Conservation (phyloP, 2,113 vertebrate genomes). For the Indicator indicator region DNA sequence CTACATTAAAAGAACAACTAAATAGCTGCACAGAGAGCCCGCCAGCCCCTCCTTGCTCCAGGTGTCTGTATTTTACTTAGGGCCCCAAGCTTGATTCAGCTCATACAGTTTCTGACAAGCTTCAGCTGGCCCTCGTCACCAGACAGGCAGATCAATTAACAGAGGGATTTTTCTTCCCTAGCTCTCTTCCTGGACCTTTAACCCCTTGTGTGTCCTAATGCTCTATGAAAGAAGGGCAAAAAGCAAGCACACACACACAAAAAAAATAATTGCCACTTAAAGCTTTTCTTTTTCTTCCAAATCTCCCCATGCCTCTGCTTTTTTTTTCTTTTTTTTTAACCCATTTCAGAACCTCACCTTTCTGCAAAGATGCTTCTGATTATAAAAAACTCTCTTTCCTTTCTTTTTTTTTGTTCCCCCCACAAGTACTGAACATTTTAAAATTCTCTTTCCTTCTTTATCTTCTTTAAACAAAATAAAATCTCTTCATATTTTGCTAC, state of each 20-base stretch:
- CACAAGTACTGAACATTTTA: background rate
- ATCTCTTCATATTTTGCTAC: background rate
- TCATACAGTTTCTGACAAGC: conserved; percentile 69
- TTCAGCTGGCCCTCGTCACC: conserved; percentile 72
- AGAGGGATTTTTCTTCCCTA: conserved; percentile 71
- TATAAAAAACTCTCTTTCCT: background rate
- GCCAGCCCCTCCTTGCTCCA: conserved; percentile 57
- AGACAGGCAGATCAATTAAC: conserved; percentile 75
- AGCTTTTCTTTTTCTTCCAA: background rate
- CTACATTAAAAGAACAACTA: conserved; percentile 44
- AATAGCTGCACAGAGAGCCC: background rate
- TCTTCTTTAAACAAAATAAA: background rate
- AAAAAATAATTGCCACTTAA: background rate
- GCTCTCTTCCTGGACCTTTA: conserved; percentile 72
- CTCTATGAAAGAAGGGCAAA: conserved; percentile 1
- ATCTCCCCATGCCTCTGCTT: background rate
- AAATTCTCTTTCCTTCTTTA: background rate
- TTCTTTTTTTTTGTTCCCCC: background rate
- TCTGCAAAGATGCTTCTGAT: background rate
- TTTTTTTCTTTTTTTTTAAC: background rate
- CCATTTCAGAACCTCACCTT: background rate
- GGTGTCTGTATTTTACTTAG: conserved; percentile 69
- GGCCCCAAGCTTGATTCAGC: conserved; percentile 66
- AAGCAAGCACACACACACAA: background rate
- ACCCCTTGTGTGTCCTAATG: conserved; percentile 59